Base-by-base conservation (phyloP, 2,113 vertebrate species). In the Reinhardtius hippoglossoides region DNA sequence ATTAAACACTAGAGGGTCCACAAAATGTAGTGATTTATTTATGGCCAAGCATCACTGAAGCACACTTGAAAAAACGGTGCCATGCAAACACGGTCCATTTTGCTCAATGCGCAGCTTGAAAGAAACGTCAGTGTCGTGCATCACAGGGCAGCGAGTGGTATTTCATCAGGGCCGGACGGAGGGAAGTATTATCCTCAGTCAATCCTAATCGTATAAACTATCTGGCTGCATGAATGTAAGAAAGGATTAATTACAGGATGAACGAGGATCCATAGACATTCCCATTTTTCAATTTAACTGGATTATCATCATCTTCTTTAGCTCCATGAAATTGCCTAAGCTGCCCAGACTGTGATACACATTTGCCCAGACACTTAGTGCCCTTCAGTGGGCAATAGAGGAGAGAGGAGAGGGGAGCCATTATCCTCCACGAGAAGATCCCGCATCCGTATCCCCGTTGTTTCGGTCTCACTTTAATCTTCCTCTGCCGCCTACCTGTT, bases 221-320 rank as follows among this genome's bases (percentile, higher is more conserved):
- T 89, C 78, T 70, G 78, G 50, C 71, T 74, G 66, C 62, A 59
- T 86, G 81, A 73, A 86, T 87, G 84, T 87, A 89, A 87, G 61
- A 77, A 78, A 81, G 83, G 87, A 89, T 90, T 90, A 86, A 91
- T 91, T 89, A 91, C 57, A 81, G 81, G 80, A 87, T 89, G 83
- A 88, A 88, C 71, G 64, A 72, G 63, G 62, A 85, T 79, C 86
- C 66, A 82, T 48, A 65, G 63, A 81, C 80, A 70, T 83, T 88
- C 66, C 75, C 77, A 86, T 89, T 92, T 90, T 90, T 93, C 89
- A 92, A 87, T 93, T 87, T 92, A 94, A 93, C 87, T 91, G 90
- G 88, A 93, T 93, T 93, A 94, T 90, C 90, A 88, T 87, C 74
- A 56, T 90, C 85, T 88, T 84, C 76, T 79, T 69, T 48, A 86